phyloP scores from a whole-genome alignment of 2,888 invertebrate species.

The Anticlea derivata region DNA sequence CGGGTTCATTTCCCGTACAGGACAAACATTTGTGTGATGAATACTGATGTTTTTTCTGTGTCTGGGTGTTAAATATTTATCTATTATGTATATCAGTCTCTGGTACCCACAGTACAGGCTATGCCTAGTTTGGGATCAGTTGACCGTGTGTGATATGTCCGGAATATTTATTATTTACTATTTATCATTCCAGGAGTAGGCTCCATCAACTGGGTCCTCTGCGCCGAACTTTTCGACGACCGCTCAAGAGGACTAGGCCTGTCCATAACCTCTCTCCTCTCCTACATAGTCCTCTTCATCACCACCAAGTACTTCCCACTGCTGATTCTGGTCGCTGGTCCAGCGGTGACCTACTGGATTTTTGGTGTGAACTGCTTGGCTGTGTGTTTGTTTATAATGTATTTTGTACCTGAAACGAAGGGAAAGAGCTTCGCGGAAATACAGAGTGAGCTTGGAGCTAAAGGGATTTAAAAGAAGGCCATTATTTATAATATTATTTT shows the following conservation, averaged over 20 bases:
- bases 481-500: not conserved
- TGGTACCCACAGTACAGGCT: too few species aligned
- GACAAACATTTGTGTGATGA: too few species aligned
- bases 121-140: too few species aligned
- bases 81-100: too few species aligned
- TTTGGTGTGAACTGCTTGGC: constrained; percentile 47
- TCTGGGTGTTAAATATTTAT: too few species aligned
- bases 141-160: too few species aligned
- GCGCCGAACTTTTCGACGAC: constrained; percentile 60
- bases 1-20: too few species aligned
- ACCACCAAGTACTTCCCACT: constrained; percentile 52
- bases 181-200: constrained; percentile 53
- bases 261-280: constrained; percentile 33
- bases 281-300: constrained; percentile 43
- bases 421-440: constrained; percentile 65
- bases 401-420: constrained; percentile 66
- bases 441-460: constrained; percentile 47
- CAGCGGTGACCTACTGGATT: constrained; percentile 54
- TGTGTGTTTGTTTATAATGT: constrained; percentile 42
- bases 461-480: not conserved
- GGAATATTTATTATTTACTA: too few species aligned
- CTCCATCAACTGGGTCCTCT: constrained; percentile 53
- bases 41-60: too few species aligned
- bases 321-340: constrained; percentile 45
- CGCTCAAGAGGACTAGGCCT: constrained; percentile 52